phyloP scores from a whole-genome alignment of 2,797 vertebrate species.

The Esox lucius region DNA sequence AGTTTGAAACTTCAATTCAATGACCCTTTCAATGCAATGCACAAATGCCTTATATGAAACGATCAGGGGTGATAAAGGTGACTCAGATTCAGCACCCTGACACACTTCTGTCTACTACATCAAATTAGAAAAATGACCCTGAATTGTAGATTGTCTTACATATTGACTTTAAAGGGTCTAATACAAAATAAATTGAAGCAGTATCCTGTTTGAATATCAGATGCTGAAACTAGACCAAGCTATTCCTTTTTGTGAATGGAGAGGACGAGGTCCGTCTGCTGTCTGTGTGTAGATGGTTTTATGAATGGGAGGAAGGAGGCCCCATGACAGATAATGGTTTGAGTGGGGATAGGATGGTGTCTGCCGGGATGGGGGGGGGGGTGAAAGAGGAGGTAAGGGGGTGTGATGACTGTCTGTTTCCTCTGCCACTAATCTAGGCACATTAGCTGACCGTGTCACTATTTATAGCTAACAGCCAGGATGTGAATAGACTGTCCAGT shows the following conservation, averaged over 20 bases:
- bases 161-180: constrained; percentile 55
- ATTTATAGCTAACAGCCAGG: constrained; percentile 76
- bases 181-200: constrained; percentile 52
- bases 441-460: constrained; percentile 69
- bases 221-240: constrained; percentile 65
- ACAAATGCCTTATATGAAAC: not conserved
- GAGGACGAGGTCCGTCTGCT: constrained; percentile 12
- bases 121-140: constrained; percentile 60
- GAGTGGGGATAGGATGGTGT: constrained; percentile 75
- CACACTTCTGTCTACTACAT: constrained; percentile 51
- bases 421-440: constrained; percentile 74
- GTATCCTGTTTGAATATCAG: constrained; percentile 72
- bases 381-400: constrained; percentile 42
- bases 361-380: constrained; percentile 67
- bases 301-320: constrained; percentile 63
- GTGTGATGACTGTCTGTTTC: constrained; percentile 76
- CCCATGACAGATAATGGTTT: constrained; percentile 69
- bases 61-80: constrained; percentile 31
- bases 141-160: constrained; percentile 61
- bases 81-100: constrained; percentile 47
- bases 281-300: constrained; percentile 57
- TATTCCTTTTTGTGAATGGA: constrained; percentile 57
- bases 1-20: too few relatives aligned
- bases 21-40: too few relatives aligned
- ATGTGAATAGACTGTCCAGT: constrained; percentile 77